Percentiles rank a stretch among this genome's conserved stretches.
Evolutionary conservation across 2,797 vertebrate species (phyloP).

Genomic region (Tapirus indicus): DNA sequence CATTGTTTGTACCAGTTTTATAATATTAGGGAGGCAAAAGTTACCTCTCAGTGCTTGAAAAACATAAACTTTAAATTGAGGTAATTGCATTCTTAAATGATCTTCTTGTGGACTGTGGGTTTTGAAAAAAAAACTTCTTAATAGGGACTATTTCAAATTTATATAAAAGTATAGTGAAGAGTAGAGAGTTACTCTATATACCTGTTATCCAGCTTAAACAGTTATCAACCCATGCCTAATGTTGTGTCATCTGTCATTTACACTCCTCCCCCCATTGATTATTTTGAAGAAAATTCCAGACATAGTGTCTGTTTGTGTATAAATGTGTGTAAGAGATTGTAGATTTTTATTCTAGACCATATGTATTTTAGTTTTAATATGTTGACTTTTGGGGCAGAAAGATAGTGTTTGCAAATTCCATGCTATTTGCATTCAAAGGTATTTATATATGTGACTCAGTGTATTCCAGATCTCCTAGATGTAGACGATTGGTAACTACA

Average conservation of each 20-base stretch:
- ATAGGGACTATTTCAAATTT: background rate
- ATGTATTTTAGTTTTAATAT: background rate
- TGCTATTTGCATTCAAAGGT: conserved; percentile 6
- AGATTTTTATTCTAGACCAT: background rate
- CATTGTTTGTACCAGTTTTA: background rate
- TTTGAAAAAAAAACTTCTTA: conserved; percentile 4
- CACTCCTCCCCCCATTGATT: background rate
- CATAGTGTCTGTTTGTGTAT: background rate
- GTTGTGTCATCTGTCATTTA: background rate
- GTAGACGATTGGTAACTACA: background rate
- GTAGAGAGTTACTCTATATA: background rate
- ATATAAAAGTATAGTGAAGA: background rate
- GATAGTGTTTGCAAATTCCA: background rate
- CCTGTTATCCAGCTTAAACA: background rate
- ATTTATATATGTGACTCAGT: background rate
- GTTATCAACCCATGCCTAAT: background rate
- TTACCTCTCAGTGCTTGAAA: background rate
- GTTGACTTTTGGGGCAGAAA: background rate
- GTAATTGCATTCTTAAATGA: conserved; percentile 4
- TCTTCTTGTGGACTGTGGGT: background rate
- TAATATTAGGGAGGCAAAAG: background rate
- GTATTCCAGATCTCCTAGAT: background rate
- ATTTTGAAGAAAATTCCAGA: background rate
- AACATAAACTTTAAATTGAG: conserved; percentile 12
- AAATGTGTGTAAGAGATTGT: background rate